Conservation (phyloP, 2,113 vertebrate species). For the Ptychochromis oligacanthus region DNA sequence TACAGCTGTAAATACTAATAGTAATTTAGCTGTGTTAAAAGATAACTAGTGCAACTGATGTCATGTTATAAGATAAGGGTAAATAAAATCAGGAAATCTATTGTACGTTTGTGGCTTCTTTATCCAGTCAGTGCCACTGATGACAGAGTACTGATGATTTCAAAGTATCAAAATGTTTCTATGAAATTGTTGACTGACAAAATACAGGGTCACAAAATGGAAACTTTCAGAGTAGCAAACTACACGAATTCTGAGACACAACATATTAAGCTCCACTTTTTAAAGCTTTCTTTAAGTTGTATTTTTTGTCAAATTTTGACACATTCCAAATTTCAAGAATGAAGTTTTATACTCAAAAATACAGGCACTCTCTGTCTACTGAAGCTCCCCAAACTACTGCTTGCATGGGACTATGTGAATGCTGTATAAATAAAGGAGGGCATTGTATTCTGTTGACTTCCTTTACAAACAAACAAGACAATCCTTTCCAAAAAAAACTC, state of each 20-base stretch:
- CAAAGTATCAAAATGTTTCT: too few species aligned
- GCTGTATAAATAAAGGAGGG: background rate
- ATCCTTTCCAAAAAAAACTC: background rate
- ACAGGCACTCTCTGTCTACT: background rate
- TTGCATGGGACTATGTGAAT: background rate
- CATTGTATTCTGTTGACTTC: background rate
- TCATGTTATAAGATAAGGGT: too few species aligned
- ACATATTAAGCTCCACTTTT: too few species aligned
- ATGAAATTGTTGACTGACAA: too few species aligned
- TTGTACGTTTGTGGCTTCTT: too few species aligned
- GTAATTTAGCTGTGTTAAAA: background rate
- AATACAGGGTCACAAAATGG: too few species aligned
- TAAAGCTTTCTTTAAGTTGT: background rate
- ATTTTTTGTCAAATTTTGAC: background rate
- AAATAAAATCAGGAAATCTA: too few species aligned
- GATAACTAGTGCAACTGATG: too few species aligned
- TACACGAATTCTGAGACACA: too few species aligned
- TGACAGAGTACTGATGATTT: too few species aligned
- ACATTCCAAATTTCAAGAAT: background rate
- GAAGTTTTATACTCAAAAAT: background rate
- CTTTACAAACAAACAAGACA: background rate
- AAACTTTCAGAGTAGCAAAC: too few species aligned
- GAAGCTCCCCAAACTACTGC: background rate
- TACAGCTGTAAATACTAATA: background rate
- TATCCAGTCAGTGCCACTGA: too few species aligned